Evolutionary conservation across 2,797 vertebrate genomes (phyloP), one percentile per base, ranked within the genome.

Genomic region (Lycodopsis pacificus): DNA sequence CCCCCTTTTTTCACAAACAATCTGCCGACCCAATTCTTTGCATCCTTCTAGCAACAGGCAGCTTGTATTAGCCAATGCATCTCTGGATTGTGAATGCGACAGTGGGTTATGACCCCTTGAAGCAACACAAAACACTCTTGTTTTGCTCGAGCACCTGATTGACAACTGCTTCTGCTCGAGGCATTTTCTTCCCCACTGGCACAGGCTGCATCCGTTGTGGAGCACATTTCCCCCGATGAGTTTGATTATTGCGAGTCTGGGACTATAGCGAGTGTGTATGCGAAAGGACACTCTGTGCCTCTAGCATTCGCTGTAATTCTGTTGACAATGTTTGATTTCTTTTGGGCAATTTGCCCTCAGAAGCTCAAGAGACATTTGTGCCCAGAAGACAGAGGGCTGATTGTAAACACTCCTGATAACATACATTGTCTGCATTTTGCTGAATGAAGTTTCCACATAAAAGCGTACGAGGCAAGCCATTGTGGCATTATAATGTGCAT

Each of bases 251-350:
- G 79, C 64, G 70, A 66, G 77, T 65, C 75, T 69, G 65, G 65
- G 71, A 66, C 73, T 20, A n/a, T 73, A 72, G 22, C n/a, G 80
- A 77, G 48, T 48, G 58, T 73, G 68, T 65, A 54, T 58, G 68
- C 84, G 88, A 62, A 74, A 81, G 83, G 82, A 82, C 76, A 85
- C 81, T 85, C 73, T 83, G 73, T 77, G 79, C 86, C 73, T 67
- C 67, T 3, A 81, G 85, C 72, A 7, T 83, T 82, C 22, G 3
- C 76, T 86, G 44, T 84, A 78, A 86, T 89, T 84, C 70, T 90
- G 76, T 81, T 85, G 80, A 89, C 86, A 83, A 56, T 69, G 56
- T 87, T 83, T 82, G 76, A 85, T 88, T 86, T 82, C 51, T 85
- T 89, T 76, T 3, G 3, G 74, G 79, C 59, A 48, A 61, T 84